Conservation (phyloP, 2,113 vertebrate species). For the Choloepus hoffmanni region DNA sequence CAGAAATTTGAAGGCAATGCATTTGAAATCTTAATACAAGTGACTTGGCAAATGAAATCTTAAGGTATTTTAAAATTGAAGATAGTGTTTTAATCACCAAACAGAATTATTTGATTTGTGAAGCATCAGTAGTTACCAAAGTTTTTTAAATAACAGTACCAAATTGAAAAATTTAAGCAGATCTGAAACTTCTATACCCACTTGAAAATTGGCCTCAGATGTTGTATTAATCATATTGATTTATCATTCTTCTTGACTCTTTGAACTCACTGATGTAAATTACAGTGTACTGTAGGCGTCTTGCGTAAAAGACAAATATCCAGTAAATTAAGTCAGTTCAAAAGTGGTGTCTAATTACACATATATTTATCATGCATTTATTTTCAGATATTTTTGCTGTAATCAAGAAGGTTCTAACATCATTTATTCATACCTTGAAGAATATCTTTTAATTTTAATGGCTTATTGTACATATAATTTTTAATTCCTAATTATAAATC, state of each 20-base stretch:
- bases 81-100: constrained; percentile 56
- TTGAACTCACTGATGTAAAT: constrained; percentile 67
- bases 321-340: constrained; percentile 64
- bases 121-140: constrained; percentile 45
- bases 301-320: constrained; percentile 64
- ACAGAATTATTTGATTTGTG: constrained; percentile 61
- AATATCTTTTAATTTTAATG: constrained; percentile 44
- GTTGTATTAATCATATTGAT: constrained; percentile 24
- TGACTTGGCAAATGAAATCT: constrained; percentile 15
- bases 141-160: constrained; percentile 1
- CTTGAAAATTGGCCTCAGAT: constrained; percentile 13
- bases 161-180: constrained; percentile 42
- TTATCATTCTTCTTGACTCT: constrained; percentile 64
- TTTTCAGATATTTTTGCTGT: constrained; percentile 40
- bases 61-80: constrained; percentile 20
- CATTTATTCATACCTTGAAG: constrained; percentile 3
- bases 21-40: constrained; percentile 41
- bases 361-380: background rate
- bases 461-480: background rate
- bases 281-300: background rate
- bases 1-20: background rate
- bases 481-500: constrained; percentile 38
- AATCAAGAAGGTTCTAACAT: background rate
- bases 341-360: background rate
- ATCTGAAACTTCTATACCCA: constrained; percentile 25